Conservation (phyloP, 2,888 invertebrate genomes). For the Boloria selene region DNA sequence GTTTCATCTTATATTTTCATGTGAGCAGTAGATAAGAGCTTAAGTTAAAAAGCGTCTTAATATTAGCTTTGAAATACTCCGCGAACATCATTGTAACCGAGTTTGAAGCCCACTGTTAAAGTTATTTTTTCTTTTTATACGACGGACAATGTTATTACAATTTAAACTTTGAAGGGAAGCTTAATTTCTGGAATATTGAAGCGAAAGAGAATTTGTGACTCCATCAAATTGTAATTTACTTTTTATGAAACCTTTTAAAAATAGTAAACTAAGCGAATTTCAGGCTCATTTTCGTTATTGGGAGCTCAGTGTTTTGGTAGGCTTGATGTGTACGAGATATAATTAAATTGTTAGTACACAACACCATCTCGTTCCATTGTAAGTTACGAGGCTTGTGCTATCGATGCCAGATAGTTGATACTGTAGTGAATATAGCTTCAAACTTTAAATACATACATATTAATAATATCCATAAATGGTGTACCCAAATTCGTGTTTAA, state of each 20-base stretch:
- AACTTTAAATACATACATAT: no score
- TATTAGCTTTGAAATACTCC: slow-evolving; percentile 59
- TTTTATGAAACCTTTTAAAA: slow-evolving; percentile 14
- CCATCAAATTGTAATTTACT: slow-evolving; percentile 11
- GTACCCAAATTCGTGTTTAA: no score
- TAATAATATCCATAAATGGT: no score
- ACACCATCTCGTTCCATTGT: no score
- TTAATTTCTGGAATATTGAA: slow-evolving; percentile 46
- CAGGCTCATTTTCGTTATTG: no score
- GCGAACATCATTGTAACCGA: slow-evolving; percentile 59
- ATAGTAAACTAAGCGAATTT: neutral
- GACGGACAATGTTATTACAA: slow-evolving; percentile 60
- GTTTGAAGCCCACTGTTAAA: slow-evolving; percentile 60
- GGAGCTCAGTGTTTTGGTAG: no score
- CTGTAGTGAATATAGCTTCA: no score
- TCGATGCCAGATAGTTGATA: no score
- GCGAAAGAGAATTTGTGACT: slow-evolving; percentile 15
- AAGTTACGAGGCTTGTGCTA: no score
- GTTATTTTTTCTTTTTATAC: slow-evolving; percentile 51
- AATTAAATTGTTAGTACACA: no score
- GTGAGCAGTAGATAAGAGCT: neutral
- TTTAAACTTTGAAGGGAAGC: slow-evolving; percentile 51
- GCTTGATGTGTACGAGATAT: no score
- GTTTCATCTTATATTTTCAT: no score
- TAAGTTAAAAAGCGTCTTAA: slow-evolving; percentile 3